Evolutionary conservation across 2,797 vertebrate genomes (phyloP).

Genomic region (Spinus pinus): DNA sequence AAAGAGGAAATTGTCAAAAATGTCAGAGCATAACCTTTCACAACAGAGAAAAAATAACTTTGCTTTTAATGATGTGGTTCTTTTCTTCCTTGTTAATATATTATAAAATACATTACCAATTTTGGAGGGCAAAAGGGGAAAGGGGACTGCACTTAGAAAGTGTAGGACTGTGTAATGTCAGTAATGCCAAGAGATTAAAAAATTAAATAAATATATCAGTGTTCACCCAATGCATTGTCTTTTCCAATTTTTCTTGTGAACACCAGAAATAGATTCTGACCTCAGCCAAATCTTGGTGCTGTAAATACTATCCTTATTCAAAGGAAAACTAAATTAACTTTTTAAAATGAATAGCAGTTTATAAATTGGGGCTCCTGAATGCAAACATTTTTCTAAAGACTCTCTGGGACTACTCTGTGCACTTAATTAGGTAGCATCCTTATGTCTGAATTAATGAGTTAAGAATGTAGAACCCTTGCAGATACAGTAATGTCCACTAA

Average conservation of each 20-base stretch:
- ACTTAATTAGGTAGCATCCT: not conserved
- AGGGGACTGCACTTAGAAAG: not conserved
- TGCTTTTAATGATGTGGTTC: not conserved
- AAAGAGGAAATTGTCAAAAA: slow-evolving; percentile 52
- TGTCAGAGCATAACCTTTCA: slow-evolving; percentile 33
- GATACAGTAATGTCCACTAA: not conserved
- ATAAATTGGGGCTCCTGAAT: not conserved
- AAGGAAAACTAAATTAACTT: not conserved
- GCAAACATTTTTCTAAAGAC: not conserved
- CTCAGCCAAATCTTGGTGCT: not conserved
- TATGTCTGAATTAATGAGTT: not conserved
- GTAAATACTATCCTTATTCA: not conserved
- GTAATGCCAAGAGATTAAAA: not conserved
- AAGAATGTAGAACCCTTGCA: not conserved
- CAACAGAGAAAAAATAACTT: not conserved
- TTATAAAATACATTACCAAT: not conserved
- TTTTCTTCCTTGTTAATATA: not conserved
- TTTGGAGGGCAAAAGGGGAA: slow-evolving; percentile 13
- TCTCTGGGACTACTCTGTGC: not conserved
- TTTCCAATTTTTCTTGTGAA: not conserved
- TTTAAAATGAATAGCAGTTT: not conserved
- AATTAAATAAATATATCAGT: slow-evolving; percentile 1
- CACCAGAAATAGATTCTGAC: not conserved
- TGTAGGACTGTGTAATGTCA: not conserved
- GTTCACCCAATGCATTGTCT: not conserved